Base-by-base conservation (phyloP, 2,113 vertebrate genomes). In the Formicarius rufipectus region DNA sequence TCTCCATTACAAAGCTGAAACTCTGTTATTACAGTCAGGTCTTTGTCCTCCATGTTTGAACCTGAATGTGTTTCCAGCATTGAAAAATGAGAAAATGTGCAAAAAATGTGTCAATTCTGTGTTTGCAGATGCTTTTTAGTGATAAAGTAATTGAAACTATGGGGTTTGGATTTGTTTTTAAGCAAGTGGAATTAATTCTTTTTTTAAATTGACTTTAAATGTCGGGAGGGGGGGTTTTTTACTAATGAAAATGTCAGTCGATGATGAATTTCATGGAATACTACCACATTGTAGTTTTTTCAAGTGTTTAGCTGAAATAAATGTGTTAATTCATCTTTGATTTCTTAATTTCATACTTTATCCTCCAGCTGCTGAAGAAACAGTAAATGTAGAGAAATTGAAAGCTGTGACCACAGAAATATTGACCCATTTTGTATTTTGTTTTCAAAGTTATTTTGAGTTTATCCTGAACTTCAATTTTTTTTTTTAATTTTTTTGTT, bases 371-470 rank as follows among this genome's bases (percentile, higher is more conserved):
- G 55, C 47, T 50, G 81, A 87, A 85, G 77, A 75, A 71, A 80
- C 53, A 92, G 42, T 64, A 72, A 53, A 72, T 59, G 24, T 39
- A 24, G 93, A 93, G 64, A 96, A 86, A 77, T 53, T 82, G 74
- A 89, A 94, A 95, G 95, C 82, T 76, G 83, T 92, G 92, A 93
- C 83, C 93, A 2, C 59, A 87, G 86, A 80, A 87, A 74, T 93
- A 94, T 66, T 97, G 92, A 91, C 94, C 74, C 89, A 92, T 96
- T 96, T 89, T 5, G 14, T 9, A 76, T 96, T 92, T 98, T 97
- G 95, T 93, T 97, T 98, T 96, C 73, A 73, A 64, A 92, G 69
- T 81, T 96, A 85, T 82, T 95, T 95, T 93, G 59, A 66, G 84
- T 93, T 92, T 84, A 62, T 59, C 68, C 83, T 95, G 76, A 85